phyloP scores from a whole-genome alignment of 2,113 vertebrate species.

The Halcyon senegalensis region DNA sequence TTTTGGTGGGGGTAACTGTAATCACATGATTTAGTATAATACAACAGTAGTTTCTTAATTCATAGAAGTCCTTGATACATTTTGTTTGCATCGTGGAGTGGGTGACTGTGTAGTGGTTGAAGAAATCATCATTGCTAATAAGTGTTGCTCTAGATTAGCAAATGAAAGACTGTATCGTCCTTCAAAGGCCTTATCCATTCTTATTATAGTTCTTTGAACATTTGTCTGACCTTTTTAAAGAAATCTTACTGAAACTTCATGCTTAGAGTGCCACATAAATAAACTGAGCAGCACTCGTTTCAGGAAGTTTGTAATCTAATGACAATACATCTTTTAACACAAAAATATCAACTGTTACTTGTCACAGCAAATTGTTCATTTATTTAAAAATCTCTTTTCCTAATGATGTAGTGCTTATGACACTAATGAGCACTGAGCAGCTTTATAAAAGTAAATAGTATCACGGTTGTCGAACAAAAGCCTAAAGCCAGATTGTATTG shows the following conservation, averaged over 20 bases:
- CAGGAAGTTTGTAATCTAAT: neutral
- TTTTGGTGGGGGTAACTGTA: neutral
- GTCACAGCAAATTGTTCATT: neutral
- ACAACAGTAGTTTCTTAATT: slow-evolving; percentile 10
- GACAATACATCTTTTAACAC: neutral
- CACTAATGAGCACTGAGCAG: neutral
- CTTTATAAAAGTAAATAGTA: neutral
- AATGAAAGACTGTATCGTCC: slow-evolving; percentile 39
- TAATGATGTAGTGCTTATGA: neutral
- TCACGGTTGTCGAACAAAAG: neutral
- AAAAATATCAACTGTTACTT: neutral
- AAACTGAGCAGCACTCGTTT: neutral
- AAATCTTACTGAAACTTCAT: neutral
- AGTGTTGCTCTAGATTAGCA: slow-evolving; percentile 49
- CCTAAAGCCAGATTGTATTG: neutral
- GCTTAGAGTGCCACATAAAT: neutral
- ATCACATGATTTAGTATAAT: neutral
- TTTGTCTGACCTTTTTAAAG: slow-evolving; percentile 48
- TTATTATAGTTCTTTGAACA: slow-evolving; percentile 39
- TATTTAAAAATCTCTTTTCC: neutral
- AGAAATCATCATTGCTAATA: slow-evolving; percentile 41
- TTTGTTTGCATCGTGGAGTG: neutral
- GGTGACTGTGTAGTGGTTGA: neutral
- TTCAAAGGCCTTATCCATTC: slow-evolving; percentile 48
- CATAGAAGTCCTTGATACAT: neutral